phyloP scores from a whole-genome alignment of 2,113 vertebrate species.

The Lontra canadensis region DNA sequence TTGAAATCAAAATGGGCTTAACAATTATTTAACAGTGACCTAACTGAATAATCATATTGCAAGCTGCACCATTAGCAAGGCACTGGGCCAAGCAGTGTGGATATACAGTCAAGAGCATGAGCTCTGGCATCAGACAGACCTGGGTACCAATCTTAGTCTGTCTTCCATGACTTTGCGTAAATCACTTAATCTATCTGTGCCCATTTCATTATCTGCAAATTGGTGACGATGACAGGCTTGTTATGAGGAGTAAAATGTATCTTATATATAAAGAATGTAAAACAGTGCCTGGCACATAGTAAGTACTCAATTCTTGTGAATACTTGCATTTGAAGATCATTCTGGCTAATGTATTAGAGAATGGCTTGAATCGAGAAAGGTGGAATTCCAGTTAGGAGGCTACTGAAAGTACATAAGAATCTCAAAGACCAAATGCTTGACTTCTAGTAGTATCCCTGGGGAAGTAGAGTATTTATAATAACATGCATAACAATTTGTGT shows the following conservation, averaged over 20 bases:
- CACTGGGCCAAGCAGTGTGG: not conserved
- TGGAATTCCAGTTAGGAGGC: not conserved
- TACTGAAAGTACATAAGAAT: not conserved
- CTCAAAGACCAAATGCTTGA: not conserved
- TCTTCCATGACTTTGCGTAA: not conserved
- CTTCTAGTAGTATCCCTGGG: not conserved
- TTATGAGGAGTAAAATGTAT: not conserved
- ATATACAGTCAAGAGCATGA: not conserved
- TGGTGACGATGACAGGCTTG: not conserved
- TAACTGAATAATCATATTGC: not conserved
- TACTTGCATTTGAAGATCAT: constrained; percentile 31
- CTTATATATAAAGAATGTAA: not conserved
- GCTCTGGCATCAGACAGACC: not conserved
- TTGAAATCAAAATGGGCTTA: constrained; percentile 44
- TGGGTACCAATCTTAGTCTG: not conserved
- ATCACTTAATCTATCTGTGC: not conserved
- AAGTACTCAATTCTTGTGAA: not conserved
- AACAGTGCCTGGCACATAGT: not conserved
- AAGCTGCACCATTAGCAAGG: not conserved
- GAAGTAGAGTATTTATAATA: not conserved
- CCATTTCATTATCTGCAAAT: not conserved
- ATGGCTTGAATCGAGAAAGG: not conserved
- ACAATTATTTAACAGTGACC: constrained; percentile 36
- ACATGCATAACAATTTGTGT: not conserved
- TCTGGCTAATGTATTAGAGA: not conserved